Evolutionary conservation across 2,113 vertebrate genomes (phyloP), one percentile per base, ranked within the genome.

Genomic region (Epinephelus moara): DNA sequence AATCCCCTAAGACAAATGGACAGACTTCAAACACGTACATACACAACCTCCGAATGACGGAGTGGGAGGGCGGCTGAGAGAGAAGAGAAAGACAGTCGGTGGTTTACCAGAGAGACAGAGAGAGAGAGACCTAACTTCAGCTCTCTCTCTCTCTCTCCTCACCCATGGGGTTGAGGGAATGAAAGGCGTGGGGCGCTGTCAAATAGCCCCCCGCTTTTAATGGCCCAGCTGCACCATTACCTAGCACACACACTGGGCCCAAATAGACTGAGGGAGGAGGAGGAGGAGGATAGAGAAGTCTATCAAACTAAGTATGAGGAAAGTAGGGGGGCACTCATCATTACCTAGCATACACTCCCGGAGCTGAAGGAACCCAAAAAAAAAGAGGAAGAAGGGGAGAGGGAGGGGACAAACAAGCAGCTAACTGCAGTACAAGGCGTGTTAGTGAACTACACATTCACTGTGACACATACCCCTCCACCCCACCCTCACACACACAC

Each of bases 1-100:
- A 93, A 92, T 93, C 88, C 91, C 86, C 85, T 90, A 93, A 94
- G 93, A 94, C 90, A 94, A 94, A 94, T 92, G 92, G 91, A 88
- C 87, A 88, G 86, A 93, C 93, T 93, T 94, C 93, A 94, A 94
- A 93, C 92, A 88, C 77, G 27, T 71, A 84, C 84, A 89, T 79
- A 90, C 87, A 92, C 89, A 89, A 86, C 87, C 89, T 90, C 82
- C 47, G 40, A 92, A 91, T 84, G 88, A 91, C 70, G 40, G 89
- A 87, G 88, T 89, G 87, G 89, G 83, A 89, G 87, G 85, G 78
- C 59, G 42, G 56, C 33, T 12, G 52, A 55, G 72, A 66, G 59
- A 75, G 79, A 68, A 62, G 85, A 86, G 81, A 80, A 78, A 87
- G 80, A 82, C 52, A 71, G 76, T 84, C 50, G 4, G 85, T 85